phyloP scores from a whole-genome alignment of 2,113 vertebrate genomes.

The Hippopotamus amphibius region DNA sequence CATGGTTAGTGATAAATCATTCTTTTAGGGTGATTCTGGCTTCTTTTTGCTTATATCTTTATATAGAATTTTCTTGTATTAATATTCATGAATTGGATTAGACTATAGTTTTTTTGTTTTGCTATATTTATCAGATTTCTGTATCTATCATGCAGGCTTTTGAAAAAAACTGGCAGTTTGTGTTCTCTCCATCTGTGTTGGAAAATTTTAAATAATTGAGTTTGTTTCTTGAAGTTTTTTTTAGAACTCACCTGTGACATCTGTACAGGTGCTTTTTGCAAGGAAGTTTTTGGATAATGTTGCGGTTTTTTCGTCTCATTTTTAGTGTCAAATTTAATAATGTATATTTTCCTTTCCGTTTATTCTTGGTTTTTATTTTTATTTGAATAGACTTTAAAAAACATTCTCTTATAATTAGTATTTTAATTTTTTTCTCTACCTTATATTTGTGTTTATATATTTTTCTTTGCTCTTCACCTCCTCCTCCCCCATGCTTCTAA shows the following conservation, averaged over 20 bases:
- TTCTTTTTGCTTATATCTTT: conserved; percentile 56
- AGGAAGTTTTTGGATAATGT: neutral
- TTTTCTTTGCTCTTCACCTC: neutral
- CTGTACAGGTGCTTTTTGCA: neutral
- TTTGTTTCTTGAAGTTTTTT: conserved; percentile 5
- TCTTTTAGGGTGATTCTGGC: conserved; percentile 19
- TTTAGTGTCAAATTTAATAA: neutral
- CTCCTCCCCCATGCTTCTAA: neutral
- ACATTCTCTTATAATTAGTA: neutral
- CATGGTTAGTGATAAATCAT: neutral
- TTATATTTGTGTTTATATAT: neutral
- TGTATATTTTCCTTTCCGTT: neutral
- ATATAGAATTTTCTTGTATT: neutral
- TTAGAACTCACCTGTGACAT: neutral
- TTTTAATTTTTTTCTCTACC: neutral
- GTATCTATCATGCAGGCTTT: neutral
- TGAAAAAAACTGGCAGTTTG: neutral
- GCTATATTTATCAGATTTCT: conserved; percentile 36
- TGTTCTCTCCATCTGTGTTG: conserved; percentile 15
- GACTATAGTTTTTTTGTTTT: neutral
- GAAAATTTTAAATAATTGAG: neutral
- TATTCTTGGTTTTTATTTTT: neutral
- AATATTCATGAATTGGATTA: conserved; percentile 57
- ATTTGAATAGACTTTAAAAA: neutral
- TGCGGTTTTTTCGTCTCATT: neutral